Evolutionary conservation across 2,888 invertebrate species (phyloP).

Genomic region (Petrolisthes cinctipes): DNA sequence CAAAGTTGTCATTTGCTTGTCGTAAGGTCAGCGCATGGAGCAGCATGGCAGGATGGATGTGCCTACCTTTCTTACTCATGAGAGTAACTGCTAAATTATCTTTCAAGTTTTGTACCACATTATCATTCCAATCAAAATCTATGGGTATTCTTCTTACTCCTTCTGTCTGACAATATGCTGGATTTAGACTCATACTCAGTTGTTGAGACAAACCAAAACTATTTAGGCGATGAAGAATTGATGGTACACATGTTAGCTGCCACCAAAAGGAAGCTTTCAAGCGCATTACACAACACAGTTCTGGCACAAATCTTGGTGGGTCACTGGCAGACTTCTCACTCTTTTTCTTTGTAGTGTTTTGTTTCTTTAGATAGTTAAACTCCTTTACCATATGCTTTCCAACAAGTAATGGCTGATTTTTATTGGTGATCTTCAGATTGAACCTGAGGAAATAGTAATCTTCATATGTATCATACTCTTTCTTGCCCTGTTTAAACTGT

Average conservation of each 20-base stretch:
- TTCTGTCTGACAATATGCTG: not conserved
- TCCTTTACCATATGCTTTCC: constrained; percentile 79
- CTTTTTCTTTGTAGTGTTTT: not conserved
- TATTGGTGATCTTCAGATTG: constrained; percentile 76
- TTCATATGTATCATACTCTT: constrained; percentile 76
- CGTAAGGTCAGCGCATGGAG: constrained; percentile 79
- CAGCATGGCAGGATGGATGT: constrained; percentile 56
- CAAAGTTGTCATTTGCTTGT: constrained; percentile 78
- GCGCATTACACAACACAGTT: constrained; percentile 80
- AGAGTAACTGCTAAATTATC: constrained; percentile 37
- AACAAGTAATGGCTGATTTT: constrained; percentile 82
- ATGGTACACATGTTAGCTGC: constrained; percentile 86
- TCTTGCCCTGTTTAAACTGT: constrained; percentile 75
- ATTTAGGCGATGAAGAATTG: constrained; percentile 82
- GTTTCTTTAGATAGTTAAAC: constrained; percentile 73
- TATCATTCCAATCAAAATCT: constrained; percentile 40
- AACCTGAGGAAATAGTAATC: constrained; percentile 85
- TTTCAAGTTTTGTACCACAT: not conserved
- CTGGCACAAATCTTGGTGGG: constrained; percentile 81
- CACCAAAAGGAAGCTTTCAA: constrained; percentile 80
- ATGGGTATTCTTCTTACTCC: not conserved
- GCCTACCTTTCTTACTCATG: not conserved
- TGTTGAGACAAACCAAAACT: constrained; percentile 82
- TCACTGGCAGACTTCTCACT: constrained; percentile 18
- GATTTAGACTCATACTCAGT: constrained; percentile 76